Base-by-base conservation (phyloP, 2,888 invertebrate genomes). In the Apamea sordens region DNA sequence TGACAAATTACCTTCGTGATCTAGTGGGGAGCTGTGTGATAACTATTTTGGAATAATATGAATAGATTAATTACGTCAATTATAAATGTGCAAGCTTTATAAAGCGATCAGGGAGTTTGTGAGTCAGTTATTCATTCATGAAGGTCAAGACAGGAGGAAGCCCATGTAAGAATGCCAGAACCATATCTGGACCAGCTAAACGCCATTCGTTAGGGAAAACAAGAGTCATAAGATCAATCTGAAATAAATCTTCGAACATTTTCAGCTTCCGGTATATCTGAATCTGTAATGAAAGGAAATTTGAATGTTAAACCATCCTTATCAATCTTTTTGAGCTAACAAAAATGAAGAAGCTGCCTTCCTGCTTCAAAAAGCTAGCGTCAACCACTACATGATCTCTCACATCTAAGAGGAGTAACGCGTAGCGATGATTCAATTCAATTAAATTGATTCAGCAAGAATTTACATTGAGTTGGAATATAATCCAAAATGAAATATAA, bases 1-100 rank as follows among this genome's bases (percentile, higher is more conserved):
- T 96, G 96, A 96, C 96, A 96, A 96, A 96, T 96, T 95, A 93
- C 95, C 93, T 91, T 90, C 84, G 91, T 90, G 91, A 94, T 93
- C 94, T 93, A 92, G 90, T 92, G 91, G 91, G 90, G 90, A 88
- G 80, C 87, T n/a, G 72, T 44, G 53, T 88, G 89, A 91, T 91
- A 80, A 93, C 93, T 93, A 92, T 92, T 93, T 90, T 84, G 86
- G 90, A 90, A 88, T 87, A 87, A 88, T 89, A 86, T 89, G 86
- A 74, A 76, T 70, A 53, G 24, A 73, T 74, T 85, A 78, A 76
- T 76, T 71, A 71, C 53, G 24, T 69, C 44, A 80, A 81, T 85
- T 56, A 63, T 61, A 56, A 67, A 61, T 59, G n/a, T 32, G 36
- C 15, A 63, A n/a, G 28, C 24, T 64, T 47, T 56, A 41, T 64